These are phyloP conservation scores for Autographa gamma DNA, from an alignment of 2,888 invertebrate species.

Conservation along the genomic window DNA sequence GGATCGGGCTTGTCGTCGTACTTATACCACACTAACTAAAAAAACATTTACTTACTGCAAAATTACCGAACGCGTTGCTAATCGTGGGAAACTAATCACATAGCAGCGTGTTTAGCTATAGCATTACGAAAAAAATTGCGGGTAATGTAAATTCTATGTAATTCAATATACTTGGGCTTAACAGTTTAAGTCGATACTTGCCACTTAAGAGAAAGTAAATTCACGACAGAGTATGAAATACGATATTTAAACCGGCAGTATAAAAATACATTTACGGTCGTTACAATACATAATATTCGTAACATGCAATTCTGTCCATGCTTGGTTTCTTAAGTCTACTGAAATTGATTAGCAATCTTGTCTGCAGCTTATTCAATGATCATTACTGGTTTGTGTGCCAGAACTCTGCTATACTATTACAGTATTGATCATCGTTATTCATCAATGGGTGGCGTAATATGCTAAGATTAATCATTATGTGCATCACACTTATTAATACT, in stretches of 20 bases:
- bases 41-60: constrained; percentile 34
- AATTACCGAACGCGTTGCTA: constrained; percentile 13
- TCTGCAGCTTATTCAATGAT: not conserved
- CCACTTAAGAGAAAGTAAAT: not conserved
- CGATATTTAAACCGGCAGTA: not conserved
- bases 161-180: too few relatives aligned
- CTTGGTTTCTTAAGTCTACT: not conserved
- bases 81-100: not conserved
- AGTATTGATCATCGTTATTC: not conserved
- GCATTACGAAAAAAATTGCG: too few relatives aligned
- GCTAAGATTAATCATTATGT: not conserved
- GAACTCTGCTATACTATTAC: not conserved
- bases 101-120: not conserved
- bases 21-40: constrained; percentile 48
- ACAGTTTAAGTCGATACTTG: not conserved
- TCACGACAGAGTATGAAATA: not conserved
- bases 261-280: not conserved
- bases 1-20: constrained; percentile 58
- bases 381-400: not conserved
- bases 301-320: not conserved
- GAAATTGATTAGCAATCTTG: not conserved
- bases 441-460: not conserved
- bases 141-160: too few relatives aligned
- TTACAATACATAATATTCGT: constrained; percentile 4
- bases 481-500: not conserved